Conservation (phyloP, 2,888 invertebrate species). For the Aricia artaxerxes region DNA sequence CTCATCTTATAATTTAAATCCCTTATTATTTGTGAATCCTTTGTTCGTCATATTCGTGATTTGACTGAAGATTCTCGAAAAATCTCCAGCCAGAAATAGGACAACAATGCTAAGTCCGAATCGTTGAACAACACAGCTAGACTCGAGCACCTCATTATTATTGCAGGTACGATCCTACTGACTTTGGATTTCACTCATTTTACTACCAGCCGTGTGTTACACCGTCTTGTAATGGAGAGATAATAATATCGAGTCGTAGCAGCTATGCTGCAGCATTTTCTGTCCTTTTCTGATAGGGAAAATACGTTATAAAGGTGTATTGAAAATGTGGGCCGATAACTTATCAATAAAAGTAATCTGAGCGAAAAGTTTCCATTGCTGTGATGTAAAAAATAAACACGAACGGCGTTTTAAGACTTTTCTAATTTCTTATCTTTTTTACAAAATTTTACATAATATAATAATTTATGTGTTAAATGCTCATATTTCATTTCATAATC, state of each 20-base stretch:
- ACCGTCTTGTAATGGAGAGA: slow-evolving; percentile 40
- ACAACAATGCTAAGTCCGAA: slow-evolving; percentile 5
- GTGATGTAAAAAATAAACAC: no score
- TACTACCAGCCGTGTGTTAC: slow-evolving; percentile 47
- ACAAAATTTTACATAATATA: no score
- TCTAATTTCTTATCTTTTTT: no score
- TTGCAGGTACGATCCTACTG: slow-evolving; percentile 53
- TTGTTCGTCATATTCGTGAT: background rate
- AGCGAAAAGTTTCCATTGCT: no score
- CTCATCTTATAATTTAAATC: background rate
- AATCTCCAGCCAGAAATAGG: slow-evolving; percentile 1
- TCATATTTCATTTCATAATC: no score
- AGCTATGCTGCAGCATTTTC: background rate
- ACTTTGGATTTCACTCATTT: slow-evolving; percentile 58
- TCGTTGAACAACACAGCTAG: slow-evolving; percentile 33
- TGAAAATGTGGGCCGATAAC: no score
- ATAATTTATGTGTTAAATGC: no score
- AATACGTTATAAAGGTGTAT: no score
- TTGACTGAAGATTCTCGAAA: background rate
- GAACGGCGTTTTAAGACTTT: no score
- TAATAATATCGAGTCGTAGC: background rate
- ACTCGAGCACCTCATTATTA: slow-evolving; percentile 57
- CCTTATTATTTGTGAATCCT: background rate
- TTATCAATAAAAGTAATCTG: no score
- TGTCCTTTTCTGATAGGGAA: no score